Base-by-base conservation (phyloP, 2,888 invertebrate species). In the Pantelozetes paolii region DNA sequence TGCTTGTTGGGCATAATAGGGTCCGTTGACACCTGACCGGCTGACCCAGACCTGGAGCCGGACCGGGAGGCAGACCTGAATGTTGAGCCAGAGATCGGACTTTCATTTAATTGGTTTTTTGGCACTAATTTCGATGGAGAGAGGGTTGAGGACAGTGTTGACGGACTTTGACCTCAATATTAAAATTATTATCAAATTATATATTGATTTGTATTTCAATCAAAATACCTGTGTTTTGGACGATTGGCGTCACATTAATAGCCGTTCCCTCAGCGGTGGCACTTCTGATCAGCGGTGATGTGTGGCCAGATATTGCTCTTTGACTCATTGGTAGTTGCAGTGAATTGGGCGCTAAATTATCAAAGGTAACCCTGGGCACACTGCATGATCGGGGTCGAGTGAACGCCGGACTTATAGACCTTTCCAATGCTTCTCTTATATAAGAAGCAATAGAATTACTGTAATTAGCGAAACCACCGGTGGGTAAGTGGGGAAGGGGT, bases 341-440 rank as follows among this genome's bases (percentile, higher is more conserved):
- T 18, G 50, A 50, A 59, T 59, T 59, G 3, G 73, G n/a, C 73
- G 74, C 67, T 28, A 75, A 71, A 48, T 72, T 75, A 71, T 78
- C 78, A 45, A 83, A 81, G 9, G 83, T 82, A 32, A 84, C 84
- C 73, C 83, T 80, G 50, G 83, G 83, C 80, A 84, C 83, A 72
- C 83, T 83, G 18, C 84, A 79, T 2, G 84, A 84, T 9, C 84
- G 80, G 5, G 84, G 84, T 18, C 84, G 79, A 3, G 82, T 80
- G 32, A 26, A 42, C 78, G 74, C 77, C 78, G 40, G 20, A 23
- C 45, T 74, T 8, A 36, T 36, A 2, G 59, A 48, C n/a, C 59
- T 32, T 50, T 74, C 74, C 45, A 71, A 59, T n/a, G 71, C 71
- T n/a, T 74, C 73, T 28, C 54, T 59, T 2, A 69, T 48, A 42